These are phyloP conservation scores for Trochalopteron elliotii DNA, from an alignment of 2,113 vertebrate species.

Conservation along the genomic window DNA sequence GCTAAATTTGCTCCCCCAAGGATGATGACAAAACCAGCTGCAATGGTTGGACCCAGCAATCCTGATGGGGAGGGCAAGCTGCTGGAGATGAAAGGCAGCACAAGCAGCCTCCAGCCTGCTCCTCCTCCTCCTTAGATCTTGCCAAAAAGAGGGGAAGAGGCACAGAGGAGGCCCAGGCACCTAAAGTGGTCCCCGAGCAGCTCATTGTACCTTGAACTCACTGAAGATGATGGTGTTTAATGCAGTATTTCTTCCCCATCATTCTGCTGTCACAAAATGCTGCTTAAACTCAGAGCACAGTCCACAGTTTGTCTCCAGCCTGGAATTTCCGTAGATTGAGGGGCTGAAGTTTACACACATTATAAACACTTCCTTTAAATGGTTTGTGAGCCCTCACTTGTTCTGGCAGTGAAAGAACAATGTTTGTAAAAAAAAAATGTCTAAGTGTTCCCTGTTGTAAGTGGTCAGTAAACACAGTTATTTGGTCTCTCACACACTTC, in stretches of 20 bases:
- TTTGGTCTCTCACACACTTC: neutral
- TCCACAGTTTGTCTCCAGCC: neutral
- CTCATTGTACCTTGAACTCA: neutral
- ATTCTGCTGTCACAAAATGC: neutral
- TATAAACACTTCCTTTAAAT: slow-evolving; percentile 1
- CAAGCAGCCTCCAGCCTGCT: neutral
- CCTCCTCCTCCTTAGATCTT: neutral
- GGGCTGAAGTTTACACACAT: neutral
- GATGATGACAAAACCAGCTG: neutral
- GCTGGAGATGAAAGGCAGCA: neutral
- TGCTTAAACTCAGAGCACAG: neutral
- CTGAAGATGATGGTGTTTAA: neutral
- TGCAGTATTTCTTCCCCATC: neutral
- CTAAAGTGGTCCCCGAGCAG: neutral
- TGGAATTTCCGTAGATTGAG: slow-evolving; percentile 20
- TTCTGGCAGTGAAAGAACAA: neutral
- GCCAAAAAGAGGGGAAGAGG: neutral
- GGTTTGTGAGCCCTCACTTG: neutral
- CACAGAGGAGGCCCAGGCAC: neutral
- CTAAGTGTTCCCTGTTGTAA: neutral
- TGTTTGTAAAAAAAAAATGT: neutral
- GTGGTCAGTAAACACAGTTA: neutral
- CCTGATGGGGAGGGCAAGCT: neutral
- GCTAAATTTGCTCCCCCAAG: neutral
- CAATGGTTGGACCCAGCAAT: neutral